phyloP scores from a whole-genome alignment of 2,113 vertebrate species.

The Cyprinodon variegatus region DNA sequence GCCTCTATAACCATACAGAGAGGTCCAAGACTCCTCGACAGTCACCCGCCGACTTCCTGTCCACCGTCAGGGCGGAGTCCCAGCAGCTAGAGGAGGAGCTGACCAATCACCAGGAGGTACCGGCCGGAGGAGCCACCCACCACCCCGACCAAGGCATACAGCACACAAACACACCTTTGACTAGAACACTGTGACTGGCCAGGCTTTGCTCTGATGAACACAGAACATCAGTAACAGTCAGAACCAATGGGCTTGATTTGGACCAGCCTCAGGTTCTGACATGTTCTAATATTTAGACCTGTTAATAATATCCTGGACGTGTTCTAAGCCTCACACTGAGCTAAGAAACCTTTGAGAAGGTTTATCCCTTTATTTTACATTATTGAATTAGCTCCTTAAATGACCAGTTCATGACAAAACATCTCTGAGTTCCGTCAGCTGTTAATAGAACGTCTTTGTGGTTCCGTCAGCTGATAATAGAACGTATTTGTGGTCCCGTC shows the following conservation, averaged over 20 bases:
- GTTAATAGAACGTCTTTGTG: too few relatives aligned
- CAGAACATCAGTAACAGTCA: not conserved
- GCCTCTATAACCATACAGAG: slow-evolving; percentile 91
- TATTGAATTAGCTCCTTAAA: too few relatives aligned
- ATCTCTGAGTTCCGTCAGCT: too few relatives aligned
- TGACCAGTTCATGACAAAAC: too few relatives aligned
- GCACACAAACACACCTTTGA: slow-evolving; percentile 59
- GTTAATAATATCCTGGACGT: too few relatives aligned
- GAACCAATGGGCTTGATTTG: not conserved
- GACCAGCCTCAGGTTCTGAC: too few relatives aligned
- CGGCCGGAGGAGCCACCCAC: slow-evolving; percentile 75
- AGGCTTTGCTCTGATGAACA: not conserved
- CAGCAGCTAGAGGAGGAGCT: slow-evolving; percentile 81
- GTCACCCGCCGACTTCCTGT: slow-evolving; percentile 87
- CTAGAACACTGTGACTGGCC: not conserved
- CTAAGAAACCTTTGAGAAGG: too few relatives aligned
- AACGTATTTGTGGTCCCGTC: too few relatives aligned
- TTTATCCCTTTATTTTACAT: too few relatives aligned
- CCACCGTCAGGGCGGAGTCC: slow-evolving; percentile 75
- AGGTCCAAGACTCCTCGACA: slow-evolving; percentile 86
- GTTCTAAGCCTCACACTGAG: too few relatives aligned
- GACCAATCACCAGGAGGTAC: slow-evolving; percentile 82
- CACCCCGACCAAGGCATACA: slow-evolving; percentile 81
- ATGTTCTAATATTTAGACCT: too few relatives aligned
- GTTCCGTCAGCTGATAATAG: too few relatives aligned